Percentiles rank a stretch among this genome's conserved stretches.
phyloP scores from a whole-genome alignment of 2,797 vertebrate genomes.

The Novumbra hubbsi region DNA sequence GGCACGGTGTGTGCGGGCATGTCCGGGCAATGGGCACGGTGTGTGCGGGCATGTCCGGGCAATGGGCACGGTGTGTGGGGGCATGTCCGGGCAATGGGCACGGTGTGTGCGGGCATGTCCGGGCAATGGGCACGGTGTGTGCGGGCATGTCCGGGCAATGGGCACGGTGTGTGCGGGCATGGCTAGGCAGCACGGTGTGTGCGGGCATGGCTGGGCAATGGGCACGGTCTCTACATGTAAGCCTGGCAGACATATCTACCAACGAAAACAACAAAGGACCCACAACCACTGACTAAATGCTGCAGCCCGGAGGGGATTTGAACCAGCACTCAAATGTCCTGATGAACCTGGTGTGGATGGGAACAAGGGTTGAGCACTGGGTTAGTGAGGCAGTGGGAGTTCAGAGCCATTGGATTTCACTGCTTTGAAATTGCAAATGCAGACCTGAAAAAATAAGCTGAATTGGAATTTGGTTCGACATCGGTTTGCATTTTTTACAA shows the following conservation, averaged over 20 bases:
- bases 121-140: too few relatives aligned
- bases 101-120: too few relatives aligned
- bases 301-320: not conserved
- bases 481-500: not conserved
- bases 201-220: slow-evolving; percentile 28
- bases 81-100: too few relatives aligned
- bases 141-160: slow-evolving; percentile 12
- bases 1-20: too few relatives aligned
- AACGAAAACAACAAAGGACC: not conserved
- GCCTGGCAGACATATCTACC: slow-evolving; percentile 35
- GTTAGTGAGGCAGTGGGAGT: too few relatives aligned
- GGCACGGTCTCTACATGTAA: slow-evolving; percentile 1
- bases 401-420: not conserved
- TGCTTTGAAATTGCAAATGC: not conserved
- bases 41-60: too few relatives aligned
- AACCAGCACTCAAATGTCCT: not conserved
- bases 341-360: not conserved
- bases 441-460: not conserved
- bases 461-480: not conserved
- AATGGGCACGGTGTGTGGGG: too few relatives aligned
- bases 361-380: not conserved
- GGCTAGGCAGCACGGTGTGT: slow-evolving; percentile 4
- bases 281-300: slow-evolving; percentile 2
- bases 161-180: slow-evolving; percentile 2
- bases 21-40: too few relatives aligned